Percentiles rank a stretch among this genome's conserved stretches.
Evolutionary conservation across 1,140 invertebrate species (phyloP).

Genomic region (Dendrolimus kikuchii): DNA sequence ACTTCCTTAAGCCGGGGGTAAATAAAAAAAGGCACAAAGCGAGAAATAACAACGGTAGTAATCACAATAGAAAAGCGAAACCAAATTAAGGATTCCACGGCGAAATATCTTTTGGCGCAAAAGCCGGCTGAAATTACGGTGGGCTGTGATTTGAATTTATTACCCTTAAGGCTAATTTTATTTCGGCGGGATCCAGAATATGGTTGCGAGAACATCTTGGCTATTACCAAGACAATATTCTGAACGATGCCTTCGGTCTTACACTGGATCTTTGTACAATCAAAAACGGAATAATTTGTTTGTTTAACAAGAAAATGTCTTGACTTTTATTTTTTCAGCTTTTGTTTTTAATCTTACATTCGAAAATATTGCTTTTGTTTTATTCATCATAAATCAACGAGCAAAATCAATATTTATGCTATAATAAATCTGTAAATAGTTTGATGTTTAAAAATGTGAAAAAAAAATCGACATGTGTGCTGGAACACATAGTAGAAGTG

Average conservation of each 20-base stretch:
- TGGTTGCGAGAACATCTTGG: slow-evolving; percentile 29
- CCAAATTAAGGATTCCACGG: slow-evolving; percentile 46
- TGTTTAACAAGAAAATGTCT: slow-evolving; percentile 13
- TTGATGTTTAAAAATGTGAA: no score
- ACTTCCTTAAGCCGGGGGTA: background rate
- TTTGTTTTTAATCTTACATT: background rate
- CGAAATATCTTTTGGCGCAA: slow-evolving; percentile 45
- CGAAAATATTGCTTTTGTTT: no score
- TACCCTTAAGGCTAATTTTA: slow-evolving; percentile 54
- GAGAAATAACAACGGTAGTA: slow-evolving; percentile 30
- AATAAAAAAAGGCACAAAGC: slow-evolving; percentile 18
- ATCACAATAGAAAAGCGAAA: slow-evolving; percentile 43
- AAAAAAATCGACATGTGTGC: no score
- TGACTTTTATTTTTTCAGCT: slow-evolving; percentile 4
- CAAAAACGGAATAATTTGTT: slow-evolving; percentile 28
- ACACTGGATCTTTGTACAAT: slow-evolving; percentile 34
- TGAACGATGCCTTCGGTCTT: slow-evolving; percentile 26
- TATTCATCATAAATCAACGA: no score
- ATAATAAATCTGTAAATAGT: no score
- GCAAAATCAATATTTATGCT: no score
- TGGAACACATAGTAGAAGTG: no score
- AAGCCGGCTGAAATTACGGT: slow-evolving; percentile 48
- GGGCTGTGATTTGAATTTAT: slow-evolving; percentile 59
- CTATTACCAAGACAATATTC: slow-evolving; percentile 45
- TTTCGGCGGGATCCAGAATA: slow-evolving; percentile 39